These are phyloP conservation scores for Sebastiscus albofasciatus DNA, from an alignment of 2,797 vertebrate species.

Conservation along the genomic window DNA sequence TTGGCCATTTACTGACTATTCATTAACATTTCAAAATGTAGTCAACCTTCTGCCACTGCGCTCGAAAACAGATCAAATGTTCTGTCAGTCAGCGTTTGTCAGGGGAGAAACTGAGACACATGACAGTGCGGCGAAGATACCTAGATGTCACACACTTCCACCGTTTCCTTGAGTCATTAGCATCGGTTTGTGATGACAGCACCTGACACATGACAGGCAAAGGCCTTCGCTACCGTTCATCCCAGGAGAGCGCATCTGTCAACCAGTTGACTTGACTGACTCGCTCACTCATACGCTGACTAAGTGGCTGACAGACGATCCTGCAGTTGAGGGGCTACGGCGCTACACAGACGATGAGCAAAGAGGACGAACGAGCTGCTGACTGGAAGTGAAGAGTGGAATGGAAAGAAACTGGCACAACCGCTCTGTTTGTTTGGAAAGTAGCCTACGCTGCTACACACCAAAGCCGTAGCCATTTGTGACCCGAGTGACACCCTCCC, in stretches of 20 bases:
- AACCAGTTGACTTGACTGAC: constrained; percentile 55
- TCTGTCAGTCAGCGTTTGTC: constrained; percentile 56
- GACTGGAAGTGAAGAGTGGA: constrained; percentile 9
- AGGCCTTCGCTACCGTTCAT: constrained; percentile 46
- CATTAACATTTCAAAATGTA: constrained; percentile 59
- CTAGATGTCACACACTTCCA: constrained; percentile 47
- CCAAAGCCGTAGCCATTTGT: constrained; percentile 14
- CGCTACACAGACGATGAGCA: constrained; percentile 26
- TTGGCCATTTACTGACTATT: constrained; percentile 51
- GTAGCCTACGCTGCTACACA: background rate
- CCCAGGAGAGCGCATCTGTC: constrained; percentile 59
- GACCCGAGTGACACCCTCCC: constrained; percentile 4
- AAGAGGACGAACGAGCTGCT: constrained; percentile 36
- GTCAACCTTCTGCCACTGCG: constrained; percentile 23
- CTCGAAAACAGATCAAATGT: constrained; percentile 54
- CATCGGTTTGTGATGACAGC: constrained; percentile 61
- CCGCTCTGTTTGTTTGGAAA: constrained; percentile 29
- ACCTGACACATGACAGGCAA: constrained; percentile 66
- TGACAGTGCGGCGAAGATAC: constrained; percentile 44
- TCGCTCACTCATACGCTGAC: constrained; percentile 47
- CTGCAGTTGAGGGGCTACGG: constrained; percentile 9
- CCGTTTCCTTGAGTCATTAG: constrained; percentile 58
- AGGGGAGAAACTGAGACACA: constrained; percentile 22
- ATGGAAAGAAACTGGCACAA: constrained; percentile 23
- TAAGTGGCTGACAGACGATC: constrained; percentile 44